Evolutionary conservation across 2,888 invertebrate genomes (phyloP).

Genomic region (Ecliptopera silaceata): DNA sequence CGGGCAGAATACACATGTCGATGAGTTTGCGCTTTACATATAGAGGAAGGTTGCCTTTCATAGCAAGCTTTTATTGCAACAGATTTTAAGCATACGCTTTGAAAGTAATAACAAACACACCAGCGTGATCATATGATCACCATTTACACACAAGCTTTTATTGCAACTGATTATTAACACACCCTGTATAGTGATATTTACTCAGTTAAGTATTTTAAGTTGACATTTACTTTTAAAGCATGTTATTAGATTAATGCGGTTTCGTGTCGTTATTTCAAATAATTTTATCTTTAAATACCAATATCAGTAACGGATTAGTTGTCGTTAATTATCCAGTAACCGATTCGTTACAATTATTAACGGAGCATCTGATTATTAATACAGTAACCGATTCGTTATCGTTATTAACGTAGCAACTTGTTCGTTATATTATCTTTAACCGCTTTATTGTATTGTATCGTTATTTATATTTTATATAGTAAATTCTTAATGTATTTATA

Average conservation of each 20-base stretch:
- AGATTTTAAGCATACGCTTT: too few species aligned
- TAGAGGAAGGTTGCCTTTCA: too few species aligned
- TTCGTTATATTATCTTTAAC: not conserved
- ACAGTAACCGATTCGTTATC: constrained; percentile 2
- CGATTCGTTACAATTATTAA: not conserved
- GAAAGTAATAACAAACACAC: not conserved
- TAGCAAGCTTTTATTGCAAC: too few species aligned
- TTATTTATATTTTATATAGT: not conserved
- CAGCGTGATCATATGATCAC: not conserved
- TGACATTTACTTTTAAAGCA: constrained; percentile 14
- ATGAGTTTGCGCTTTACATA: too few species aligned
- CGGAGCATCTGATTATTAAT: not conserved
- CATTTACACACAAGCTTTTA: not conserved
- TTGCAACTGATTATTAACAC: not conserved
- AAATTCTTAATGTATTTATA: not conserved
- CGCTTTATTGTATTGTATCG: not conserved
- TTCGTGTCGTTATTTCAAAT: constrained; percentile 20
- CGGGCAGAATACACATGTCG: too few species aligned
- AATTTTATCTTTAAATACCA: not conserved
- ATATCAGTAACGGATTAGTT: too few species aligned
- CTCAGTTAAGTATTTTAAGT: constrained; percentile 15
- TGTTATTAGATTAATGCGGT: constrained; percentile 7
- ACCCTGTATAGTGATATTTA: constrained; percentile 21
- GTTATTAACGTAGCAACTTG: not conserved
- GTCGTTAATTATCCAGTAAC: constrained; percentile 13